Evolutionary conservation across 2,797 vertebrate species (phyloP), one percentile per base, ranked within the genome.

Genomic region (Anas acuta): DNA sequence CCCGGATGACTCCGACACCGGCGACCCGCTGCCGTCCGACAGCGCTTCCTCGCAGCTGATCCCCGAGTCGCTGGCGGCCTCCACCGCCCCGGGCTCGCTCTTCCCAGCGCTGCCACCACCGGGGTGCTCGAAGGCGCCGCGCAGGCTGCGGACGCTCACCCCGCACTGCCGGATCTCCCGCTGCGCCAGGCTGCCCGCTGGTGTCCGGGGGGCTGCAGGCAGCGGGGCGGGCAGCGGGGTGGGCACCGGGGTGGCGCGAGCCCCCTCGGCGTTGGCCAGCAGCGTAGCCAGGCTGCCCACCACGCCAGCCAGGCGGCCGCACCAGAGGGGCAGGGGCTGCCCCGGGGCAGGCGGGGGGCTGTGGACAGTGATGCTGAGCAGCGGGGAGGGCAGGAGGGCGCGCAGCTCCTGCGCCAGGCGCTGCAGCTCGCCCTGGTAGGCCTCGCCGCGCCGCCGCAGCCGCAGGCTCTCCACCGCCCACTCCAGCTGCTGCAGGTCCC

Each of bases 401-500:
- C 98, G 97, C 26, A 99, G 97, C 97, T 99, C 98, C 30, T 98
- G 98, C 0, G 98, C 99, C 49, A 99, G 97, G 11, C 97, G 98
- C 51, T 98, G 98, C 47, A 99, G 97, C 98, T 99, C 98, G 84
- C 97, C 96, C 96, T 99, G 98, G 11, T 99, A 99, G 76, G 98
- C 98, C 82, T 98, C 98, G n/a, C 98, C 98, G 96, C 98, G 98
- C 93, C 97, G 98, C 87, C 98, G 98, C 97, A 99, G 97, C 75
- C 98, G 98, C 84, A 99, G 98, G 61, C 97, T 98, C 61, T 98
- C 97, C 77, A 99, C 99, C 94, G 99, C 99, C 97, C 98, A 97
- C 97, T 99, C 99, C 97, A 99, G 96, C 92, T 99, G 98, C 84
- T 98, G 95, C 73, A 99, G 98, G 97, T 99, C 99, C 5, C 98